A percentile compares a stretch with the other conserved stretches of the same genome.
Evolutionary conservation across 2,797 vertebrate species (phyloP).

Genomic region (Thalassophryne amazonica): DNA sequence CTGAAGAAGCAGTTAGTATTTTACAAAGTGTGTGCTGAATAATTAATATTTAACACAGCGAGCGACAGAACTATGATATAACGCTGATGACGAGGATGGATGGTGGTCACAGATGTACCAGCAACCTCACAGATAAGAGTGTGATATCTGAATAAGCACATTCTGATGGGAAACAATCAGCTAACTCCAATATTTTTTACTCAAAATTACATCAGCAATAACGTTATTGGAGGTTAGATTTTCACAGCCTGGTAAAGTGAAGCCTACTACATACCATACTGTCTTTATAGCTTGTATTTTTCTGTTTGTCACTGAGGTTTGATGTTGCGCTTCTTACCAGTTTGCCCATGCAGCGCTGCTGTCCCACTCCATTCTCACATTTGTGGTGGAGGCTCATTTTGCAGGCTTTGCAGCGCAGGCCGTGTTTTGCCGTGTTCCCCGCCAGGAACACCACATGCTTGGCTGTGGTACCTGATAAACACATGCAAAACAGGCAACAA

Average conservation of each 20-base stretch:
- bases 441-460: slow-evolving; percentile 77
- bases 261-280: background rate
- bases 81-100: slow-evolving; percentile 52
- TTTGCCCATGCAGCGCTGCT: slow-evolving; percentile 96
- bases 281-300: background rate
- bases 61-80: slow-evolving; percentile 57
- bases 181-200: slow-evolving; percentile 22
- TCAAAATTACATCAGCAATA: slow-evolving; percentile 15
- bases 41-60: slow-evolving; percentile 42
- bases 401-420: slow-evolving; percentile 96
- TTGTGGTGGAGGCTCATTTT: slow-evolving; percentile 99
- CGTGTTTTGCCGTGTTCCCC: slow-evolving; percentile 93
- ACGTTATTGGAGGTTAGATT: background rate
- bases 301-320: no score
- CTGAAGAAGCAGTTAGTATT: slow-evolving; percentile 25
- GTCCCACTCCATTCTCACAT: slow-evolving; percentile 87
- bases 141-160: slow-evolving; percentile 69
- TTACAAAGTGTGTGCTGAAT: slow-evolving; percentile 20
- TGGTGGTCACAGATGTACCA: slow-evolving; percentile 53
- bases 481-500: slow-evolving; percentile 13
- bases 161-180: slow-evolving; percentile 47
- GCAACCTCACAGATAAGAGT: slow-evolving; percentile 53
- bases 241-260: slow-evolving; percentile 1
- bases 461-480: slow-evolving; percentile 71
- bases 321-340: slow-evolving; percentile 87